A percentile compares a stretch with the other conserved stretches of the same genome.
Evolutionary conservation across 2,113 vertebrate species (phyloP).

Genomic region (Mirounga angustirostris): DNA sequence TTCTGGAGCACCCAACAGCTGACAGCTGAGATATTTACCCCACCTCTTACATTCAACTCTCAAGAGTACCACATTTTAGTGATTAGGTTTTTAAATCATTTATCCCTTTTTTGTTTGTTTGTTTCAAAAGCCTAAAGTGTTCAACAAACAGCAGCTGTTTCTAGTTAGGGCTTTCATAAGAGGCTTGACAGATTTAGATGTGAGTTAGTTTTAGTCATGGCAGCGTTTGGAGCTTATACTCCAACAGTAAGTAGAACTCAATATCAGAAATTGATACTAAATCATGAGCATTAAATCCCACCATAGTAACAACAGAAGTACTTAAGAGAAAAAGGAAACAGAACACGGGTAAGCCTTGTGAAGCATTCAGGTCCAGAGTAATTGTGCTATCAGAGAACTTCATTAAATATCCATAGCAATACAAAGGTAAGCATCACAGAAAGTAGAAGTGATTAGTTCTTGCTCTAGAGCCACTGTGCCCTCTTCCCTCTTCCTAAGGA

Average conservation of each 20-base stretch:
- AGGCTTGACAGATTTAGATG: neutral
- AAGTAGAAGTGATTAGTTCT: neutral
- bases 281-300: neutral
- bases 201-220: neutral
- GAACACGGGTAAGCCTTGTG: neutral
- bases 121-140: neutral
- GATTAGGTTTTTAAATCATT: neutral
- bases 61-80: neutral
- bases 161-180: neutral
- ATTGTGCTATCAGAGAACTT: neutral
- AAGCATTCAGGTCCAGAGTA: neutral
- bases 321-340: neutral
- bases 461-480: neutral
- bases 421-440: neutral
- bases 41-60: neutral
- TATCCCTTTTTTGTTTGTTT: slow-evolving; percentile 21
- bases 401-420: neutral
- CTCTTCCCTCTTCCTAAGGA: neutral
- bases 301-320: neutral
- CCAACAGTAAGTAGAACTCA: neutral
- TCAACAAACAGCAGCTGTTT: slow-evolving; percentile 10
- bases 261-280: neutral
- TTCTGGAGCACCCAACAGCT: neutral
- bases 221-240: neutral
- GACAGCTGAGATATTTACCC: neutral